These are phyloP conservation scores for Oscheius sp. DNA, from an alignment of 2,888 invertebrate genomes.

Conservation along the genomic window DNA sequence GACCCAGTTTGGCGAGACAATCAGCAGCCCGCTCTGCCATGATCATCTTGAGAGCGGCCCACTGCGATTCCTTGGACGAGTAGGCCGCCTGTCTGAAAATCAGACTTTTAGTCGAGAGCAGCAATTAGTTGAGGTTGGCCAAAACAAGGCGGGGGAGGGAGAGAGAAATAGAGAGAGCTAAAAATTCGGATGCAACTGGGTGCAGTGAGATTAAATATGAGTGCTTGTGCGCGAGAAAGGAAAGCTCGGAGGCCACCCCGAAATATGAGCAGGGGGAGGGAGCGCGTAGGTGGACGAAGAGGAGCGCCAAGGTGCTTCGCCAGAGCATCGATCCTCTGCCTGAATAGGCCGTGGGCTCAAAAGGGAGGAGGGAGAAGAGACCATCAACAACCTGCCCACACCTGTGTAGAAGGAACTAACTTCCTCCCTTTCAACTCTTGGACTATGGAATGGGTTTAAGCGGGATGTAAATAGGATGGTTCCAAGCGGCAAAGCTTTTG, in stretches of 20 bases:
- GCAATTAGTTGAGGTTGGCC: not conserved
- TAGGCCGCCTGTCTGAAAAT: constrained; percentile 48
- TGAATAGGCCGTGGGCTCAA: constrained; percentile 22
- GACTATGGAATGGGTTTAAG: no score
- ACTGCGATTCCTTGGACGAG: constrained; percentile 68
- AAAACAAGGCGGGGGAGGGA: constrained; percentile 1
- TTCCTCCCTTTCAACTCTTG: no score
- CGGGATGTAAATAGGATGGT: no score
- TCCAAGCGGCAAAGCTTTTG: no score
- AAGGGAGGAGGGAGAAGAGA: constrained; percentile 4
- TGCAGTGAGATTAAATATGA: not conserved
- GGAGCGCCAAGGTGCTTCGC: constrained; percentile 36
- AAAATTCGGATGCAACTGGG: not conserved
- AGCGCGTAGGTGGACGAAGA: constrained; percentile 24
- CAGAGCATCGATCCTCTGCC: constrained; percentile 29
- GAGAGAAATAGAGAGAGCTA: not conserved
- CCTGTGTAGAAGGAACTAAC: no score
- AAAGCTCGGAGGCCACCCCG: not conserved
- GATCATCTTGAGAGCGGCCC: constrained; percentile 72
- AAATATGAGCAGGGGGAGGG: constrained; percentile 16
- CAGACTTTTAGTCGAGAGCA: not conserved
- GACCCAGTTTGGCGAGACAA: constrained; percentile 68
- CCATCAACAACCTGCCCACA: constrained; percentile 8
- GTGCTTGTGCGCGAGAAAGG: not conserved
- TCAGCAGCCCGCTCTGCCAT: constrained; percentile 71